These are phyloP conservation scores for Idaea dimidiata DNA, from an alignment of 2,888 invertebrate species.

Conservation along the genomic window DNA sequence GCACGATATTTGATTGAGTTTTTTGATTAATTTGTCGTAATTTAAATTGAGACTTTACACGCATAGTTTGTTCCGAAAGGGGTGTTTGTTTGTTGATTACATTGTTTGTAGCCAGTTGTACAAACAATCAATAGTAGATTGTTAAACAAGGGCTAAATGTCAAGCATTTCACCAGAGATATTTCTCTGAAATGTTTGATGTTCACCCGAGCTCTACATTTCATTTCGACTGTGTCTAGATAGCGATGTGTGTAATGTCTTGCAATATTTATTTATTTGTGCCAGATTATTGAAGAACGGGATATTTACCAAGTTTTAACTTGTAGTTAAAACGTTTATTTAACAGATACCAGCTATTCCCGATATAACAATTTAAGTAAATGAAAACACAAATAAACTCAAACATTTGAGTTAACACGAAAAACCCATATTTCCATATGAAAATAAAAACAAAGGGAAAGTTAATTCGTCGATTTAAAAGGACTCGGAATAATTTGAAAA, in stretches of 20 bases:
- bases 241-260: too few relatives aligned
- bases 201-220: too few relatives aligned
- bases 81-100: not conserved
- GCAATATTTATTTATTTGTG: too few relatives aligned
- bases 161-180: too few relatives aligned
- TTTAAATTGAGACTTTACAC: slow-evolving; percentile 32
- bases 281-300: too few relatives aligned
- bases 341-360: not conserved
- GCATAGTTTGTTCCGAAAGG: slow-evolving; percentile 13
- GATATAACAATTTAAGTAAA: not conserved
- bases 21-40: slow-evolving; percentile 47
- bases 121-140: too few relatives aligned
- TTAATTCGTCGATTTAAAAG: slow-evolving; percentile 49
- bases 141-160: too few relatives aligned
- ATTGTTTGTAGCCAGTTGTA: too few relatives aligned
- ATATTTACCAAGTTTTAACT: too few relatives aligned
- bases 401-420: slow-evolving; percentile 8
- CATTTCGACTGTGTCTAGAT: too few relatives aligned
- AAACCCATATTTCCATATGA: slow-evolving; percentile 22
- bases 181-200: too few relatives aligned
- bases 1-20: slow-evolving; percentile 55
- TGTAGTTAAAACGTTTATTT: too few relatives aligned
- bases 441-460: slow-evolving; percentile 31
- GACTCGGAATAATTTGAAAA: slow-evolving; percentile 55
- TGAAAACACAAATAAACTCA: slow-evolving; percentile 3